phyloP scores from a whole-genome alignment of 2,113 vertebrate species.

The Machaerirhynchus nigripectus region DNA sequence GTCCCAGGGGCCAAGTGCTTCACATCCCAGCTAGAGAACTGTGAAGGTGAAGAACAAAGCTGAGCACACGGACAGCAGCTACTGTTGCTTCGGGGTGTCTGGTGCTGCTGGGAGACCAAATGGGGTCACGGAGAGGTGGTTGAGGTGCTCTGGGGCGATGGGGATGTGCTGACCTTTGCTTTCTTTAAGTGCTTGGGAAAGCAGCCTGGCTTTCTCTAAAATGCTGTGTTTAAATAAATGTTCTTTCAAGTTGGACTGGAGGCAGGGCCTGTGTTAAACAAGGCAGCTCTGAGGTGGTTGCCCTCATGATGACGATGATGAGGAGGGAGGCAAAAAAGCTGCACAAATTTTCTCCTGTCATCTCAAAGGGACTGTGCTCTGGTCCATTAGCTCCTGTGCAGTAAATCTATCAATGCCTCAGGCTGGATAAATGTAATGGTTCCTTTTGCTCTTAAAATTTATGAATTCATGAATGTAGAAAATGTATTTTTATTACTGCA shows the following conservation, averaged over 20 bases:
- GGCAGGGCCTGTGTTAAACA: not conserved
- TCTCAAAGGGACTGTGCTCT: not conserved
- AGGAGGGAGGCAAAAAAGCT: not conserved
- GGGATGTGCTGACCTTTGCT: not conserved
- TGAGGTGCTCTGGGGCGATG: not conserved
- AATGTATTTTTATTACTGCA: not conserved
- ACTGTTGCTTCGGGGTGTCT: not conserved
- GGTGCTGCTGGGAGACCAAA: not conserved
- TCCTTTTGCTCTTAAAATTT: slow-evolving; percentile 4
- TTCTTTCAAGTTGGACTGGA: not conserved
- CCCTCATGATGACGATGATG: not conserved
- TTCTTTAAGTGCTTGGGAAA: not conserved
- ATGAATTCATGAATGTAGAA: not conserved
- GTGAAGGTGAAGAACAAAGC: not conserved
- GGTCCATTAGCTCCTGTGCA: not conserved
- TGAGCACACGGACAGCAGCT: not conserved
- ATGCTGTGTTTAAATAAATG: not conserved
- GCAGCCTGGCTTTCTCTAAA: not conserved
- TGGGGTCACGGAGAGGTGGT: not conserved
- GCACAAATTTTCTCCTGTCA: not conserved
- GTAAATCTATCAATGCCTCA: slow-evolving; percentile 23
- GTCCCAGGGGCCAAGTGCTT: not conserved
- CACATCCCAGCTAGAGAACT: not conserved
- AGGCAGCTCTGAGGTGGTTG: not conserved
- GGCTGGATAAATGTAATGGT: not conserved